Base-by-base conservation (phyloP, 2,888 invertebrate species). In the Stratiomys singularior region DNA sequence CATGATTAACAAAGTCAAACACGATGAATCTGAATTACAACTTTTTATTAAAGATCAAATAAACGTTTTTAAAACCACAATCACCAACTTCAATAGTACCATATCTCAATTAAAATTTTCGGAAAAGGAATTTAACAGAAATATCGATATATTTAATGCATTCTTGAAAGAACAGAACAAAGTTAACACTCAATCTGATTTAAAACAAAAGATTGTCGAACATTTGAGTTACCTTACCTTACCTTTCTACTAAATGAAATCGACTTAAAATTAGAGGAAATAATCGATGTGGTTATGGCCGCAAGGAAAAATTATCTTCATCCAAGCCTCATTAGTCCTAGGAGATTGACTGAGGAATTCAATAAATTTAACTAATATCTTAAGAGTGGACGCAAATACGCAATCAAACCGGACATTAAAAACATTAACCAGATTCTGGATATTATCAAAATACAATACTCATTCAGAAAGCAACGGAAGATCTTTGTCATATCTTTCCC, bases 271-370 rank as follows among this genome's bases (percentile, higher is more conserved):
- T 78, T 77, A 18, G 78, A 78, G 71, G 64, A 30, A 18, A 23
- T 81, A 18, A 78, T 79, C 9, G 76, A 79, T 46, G 67, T 81
- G 1, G 77, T 81, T 11, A 56, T 82, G 47, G 79, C 81, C 58
- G 78, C 78, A 9, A 81, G 69, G 47, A 72, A 72, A 47, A 81
- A 81, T 60, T 77, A 60, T 47, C n/a, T 81, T 52, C 81, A 82
- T 71, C 81, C 81, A 25, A 77, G 44, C 13, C 56, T 82, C 4
- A 80, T 81, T 21, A 77, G 77, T 58, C 82, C 81, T 13, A 72
- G 56, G 4, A 77, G 78, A 56, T 63, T 79, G 21, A 46, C 77
- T n/a, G 66, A 76, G 7, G 80, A 81, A 77, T 63, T 81, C 11
- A 25, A 37, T 23, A 44, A 44, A 44, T 63, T 37, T 9, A 21